Percentiles rank a stretch among this genome's conserved stretches.
phyloP scores from a whole-genome alignment of 2,797 vertebrate species.

The Phalloptychus januarius region DNA sequence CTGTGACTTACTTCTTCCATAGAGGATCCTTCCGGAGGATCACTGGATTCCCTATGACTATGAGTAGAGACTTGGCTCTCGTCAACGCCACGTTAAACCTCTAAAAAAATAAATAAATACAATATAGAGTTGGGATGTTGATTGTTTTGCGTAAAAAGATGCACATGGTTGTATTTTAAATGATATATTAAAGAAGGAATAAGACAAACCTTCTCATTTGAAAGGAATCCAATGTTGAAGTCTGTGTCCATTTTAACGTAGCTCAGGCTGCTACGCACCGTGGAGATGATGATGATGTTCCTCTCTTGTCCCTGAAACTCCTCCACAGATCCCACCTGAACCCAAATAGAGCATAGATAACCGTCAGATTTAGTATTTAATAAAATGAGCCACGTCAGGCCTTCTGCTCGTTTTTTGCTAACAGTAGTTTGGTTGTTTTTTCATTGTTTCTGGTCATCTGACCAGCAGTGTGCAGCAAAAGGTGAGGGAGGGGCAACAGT shows the following conservation, averaged over 20 bases:
- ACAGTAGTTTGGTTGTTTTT: not conserved
- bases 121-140: not conserved
- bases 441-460: not conserved
- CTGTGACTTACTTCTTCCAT: conserved; percentile 85
- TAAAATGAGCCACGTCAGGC: not conserved
- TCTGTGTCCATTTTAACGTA: conserved; percentile 86
- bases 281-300: conserved; percentile 89
- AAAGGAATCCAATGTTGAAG: conserved; percentile 91
- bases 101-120: conserved; percentile 66
- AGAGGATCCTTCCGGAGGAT: conserved; percentile 86
- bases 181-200: not conserved
- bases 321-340: conserved; percentile 93
- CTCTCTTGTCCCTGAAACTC: conserved; percentile 96
- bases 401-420: not conserved
- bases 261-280: conserved; percentile 86
- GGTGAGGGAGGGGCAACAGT: not conserved
- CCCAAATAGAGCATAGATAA: not conserved
- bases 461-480: not conserved
- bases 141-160: not conserved
- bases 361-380: not conserved
- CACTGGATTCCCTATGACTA: conserved; percentile 90
- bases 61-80: conserved; percentile 90
- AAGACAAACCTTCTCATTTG: conserved; percentile 87
- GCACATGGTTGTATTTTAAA: not conserved
- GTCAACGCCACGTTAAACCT: conserved; percentile 94